Base-by-base conservation (phyloP, 2,888 invertebrate species). In the Mamestra brassicae region DNA sequence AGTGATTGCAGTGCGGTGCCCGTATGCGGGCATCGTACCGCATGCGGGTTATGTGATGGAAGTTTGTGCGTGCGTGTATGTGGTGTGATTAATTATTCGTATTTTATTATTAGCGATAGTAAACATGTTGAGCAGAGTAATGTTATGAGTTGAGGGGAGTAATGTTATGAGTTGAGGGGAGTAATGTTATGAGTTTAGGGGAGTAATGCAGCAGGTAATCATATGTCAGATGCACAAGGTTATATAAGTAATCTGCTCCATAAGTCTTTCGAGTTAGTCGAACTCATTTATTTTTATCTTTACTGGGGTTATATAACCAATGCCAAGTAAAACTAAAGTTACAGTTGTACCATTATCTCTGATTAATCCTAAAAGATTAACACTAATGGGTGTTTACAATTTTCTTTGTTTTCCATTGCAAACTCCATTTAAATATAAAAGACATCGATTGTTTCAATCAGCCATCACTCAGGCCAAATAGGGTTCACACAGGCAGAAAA, bases 311-410 rank as follows among this genome's bases (percentile, higher is more conserved):
- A 67, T 58, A 54, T n/a, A 61, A 80, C 17, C 55, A 57, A 57
- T 66, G 17, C 26, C 63, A 72, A 80, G 13, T 58, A 62, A 52
- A 68, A 70, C 67, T 67, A 34, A 80, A 71, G n/a, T 62, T 65
- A 65, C 45, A 89, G 89, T 85, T 86, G 85, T 87, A 84, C 78
- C 78, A 84, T 85, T 89, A 84, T 77, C 71, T 87, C 83, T 87
- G 82, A 89, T 90, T 84, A 81, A 87, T 87, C 62, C 80, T 84
- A 83, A 67, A 50, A 74, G 57, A 87, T 85, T 88, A 85, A 81
- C 78, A 77, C 80, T 87, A 87, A 85, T 83, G 65, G 65, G 62
- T 79, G 63, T 71, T 85, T 67, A 72, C 60, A 34, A 72, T 64
- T 74, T 55, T 60, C 77, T 83, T 78, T 83, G 76, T 83, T 67